Evolutionary conservation across 2,888 invertebrate species (phyloP).

Genomic region (Himalopsyche kuldschensis): DNA sequence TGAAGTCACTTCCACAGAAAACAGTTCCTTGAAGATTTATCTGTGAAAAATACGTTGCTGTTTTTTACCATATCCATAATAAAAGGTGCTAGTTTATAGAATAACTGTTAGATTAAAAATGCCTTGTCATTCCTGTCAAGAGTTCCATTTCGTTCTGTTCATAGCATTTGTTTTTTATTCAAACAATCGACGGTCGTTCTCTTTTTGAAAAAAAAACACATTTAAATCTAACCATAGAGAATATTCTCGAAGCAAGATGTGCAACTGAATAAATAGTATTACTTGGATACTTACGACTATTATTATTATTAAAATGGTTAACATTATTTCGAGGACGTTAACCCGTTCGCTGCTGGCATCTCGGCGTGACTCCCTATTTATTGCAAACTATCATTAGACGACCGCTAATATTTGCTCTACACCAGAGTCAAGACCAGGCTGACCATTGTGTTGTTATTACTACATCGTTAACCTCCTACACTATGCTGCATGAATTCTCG

Average conservation of each 20-base stretch:
- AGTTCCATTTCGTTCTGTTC: too few species aligned
- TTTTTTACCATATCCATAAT: too few species aligned
- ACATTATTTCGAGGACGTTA: constrained; percentile 15
- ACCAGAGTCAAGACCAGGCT: not conserved
- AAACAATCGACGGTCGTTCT: not conserved
- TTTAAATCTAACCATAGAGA: not conserved
- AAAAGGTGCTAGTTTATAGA: too few species aligned
- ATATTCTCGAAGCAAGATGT: not conserved
- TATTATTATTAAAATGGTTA: not conserved
- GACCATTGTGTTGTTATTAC: not conserved
- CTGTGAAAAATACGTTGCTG: too few species aligned
- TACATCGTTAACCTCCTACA: too few species aligned
- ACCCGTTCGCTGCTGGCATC: constrained; percentile 3
- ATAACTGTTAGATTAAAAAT: too few species aligned
- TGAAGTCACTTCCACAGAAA: too few species aligned
- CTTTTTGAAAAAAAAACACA: not conserved
- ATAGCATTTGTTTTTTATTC: too few species aligned
- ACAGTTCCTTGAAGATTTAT: too few species aligned
- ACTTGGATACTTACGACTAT: not conserved
- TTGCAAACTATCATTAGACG: not conserved
- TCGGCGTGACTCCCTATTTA: constrained; percentile 17
- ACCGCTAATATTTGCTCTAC: not conserved
- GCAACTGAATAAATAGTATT: not conserved
- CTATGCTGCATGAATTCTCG: too few species aligned
- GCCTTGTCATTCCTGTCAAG: too few species aligned